Conservation (phyloP, 2,888 invertebrate genomes). For the Lepidochitona cinerea region DNA sequence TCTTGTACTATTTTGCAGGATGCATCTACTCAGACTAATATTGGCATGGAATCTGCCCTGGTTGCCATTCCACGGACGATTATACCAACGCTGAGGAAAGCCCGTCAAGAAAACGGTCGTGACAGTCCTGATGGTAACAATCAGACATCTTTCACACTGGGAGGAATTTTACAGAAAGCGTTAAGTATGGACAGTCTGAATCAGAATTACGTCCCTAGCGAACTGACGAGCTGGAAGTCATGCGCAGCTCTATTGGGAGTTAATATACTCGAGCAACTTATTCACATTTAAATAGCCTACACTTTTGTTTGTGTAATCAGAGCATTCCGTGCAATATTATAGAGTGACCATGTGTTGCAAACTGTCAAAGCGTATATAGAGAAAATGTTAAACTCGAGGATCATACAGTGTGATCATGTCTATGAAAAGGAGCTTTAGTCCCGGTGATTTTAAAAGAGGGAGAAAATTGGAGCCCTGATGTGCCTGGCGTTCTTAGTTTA, state of each 20-base stretch:
- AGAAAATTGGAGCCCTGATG: too few relatives aligned
- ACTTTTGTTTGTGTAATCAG: too few relatives aligned
- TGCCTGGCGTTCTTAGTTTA: too few relatives aligned
- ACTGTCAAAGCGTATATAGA: too few relatives aligned
- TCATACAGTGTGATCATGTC: too few relatives aligned
- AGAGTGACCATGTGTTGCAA: too few relatives aligned
- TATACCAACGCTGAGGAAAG: neutral
- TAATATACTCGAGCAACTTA: constrained; percentile 43
- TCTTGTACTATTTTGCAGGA: constrained; percentile 35
- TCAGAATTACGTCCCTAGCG: constrained; percentile 36
- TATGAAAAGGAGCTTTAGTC: too few relatives aligned
- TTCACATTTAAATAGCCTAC: too few relatives aligned
- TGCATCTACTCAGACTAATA: constrained; percentile 41
- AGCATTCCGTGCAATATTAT: too few relatives aligned
- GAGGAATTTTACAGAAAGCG: constrained; percentile 36
- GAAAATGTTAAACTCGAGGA: too few relatives aligned
- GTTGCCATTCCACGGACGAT: constrained; percentile 37
- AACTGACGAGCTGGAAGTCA: constrained; percentile 37
- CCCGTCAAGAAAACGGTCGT: neutral
- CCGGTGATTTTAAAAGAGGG: too few relatives aligned
- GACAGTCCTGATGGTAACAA: neutral
- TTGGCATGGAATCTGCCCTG: constrained; percentile 36
- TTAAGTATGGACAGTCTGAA: constrained; percentile 42
- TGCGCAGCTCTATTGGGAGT: constrained; percentile 43
- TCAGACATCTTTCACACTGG: constrained; percentile 26